Conservation (phyloP, 2,888 invertebrate genomes). For the Polyploca ridens region DNA sequence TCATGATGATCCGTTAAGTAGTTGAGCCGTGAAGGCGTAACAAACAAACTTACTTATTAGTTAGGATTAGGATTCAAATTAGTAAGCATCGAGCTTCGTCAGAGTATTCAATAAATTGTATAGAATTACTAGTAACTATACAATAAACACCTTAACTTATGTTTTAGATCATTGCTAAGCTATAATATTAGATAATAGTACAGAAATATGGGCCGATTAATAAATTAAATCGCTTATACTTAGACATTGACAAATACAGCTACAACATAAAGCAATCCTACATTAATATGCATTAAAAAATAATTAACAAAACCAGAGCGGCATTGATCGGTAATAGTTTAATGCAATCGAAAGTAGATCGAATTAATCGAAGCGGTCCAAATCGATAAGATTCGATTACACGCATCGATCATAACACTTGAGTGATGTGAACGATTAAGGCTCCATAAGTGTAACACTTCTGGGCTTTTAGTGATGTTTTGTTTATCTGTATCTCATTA, state of each 20-base stretch:
- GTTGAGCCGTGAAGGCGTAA: too few species aligned
- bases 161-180: too few species aligned
- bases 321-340: slow-evolving; percentile 25
- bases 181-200: too few species aligned
- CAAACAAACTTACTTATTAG: too few species aligned
- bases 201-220: neutral
- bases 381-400: slow-evolving; percentile 14
- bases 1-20: too few species aligned
- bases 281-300: slow-evolving; percentile 25
- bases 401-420: slow-evolving; percentile 2
- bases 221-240: neutral
- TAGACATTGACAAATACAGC: neutral
- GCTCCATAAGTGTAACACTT: neutral
- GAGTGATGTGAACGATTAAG: neutral
- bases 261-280: neutral
- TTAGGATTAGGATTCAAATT: too few species aligned
- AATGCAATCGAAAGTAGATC: slow-evolving; percentile 40
- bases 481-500: neutral
- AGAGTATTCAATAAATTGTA: too few species aligned
- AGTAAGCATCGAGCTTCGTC: too few species aligned
- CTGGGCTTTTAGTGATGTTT: neutral
- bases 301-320: slow-evolving; percentile 20
- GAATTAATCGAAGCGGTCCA: slow-evolving; percentile 28
- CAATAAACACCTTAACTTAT: too few species aligned
- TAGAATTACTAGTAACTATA: too few species aligned